Base-by-base conservation (phyloP, 2,888 invertebrate genomes). In the Drosophila histrio region DNA sequence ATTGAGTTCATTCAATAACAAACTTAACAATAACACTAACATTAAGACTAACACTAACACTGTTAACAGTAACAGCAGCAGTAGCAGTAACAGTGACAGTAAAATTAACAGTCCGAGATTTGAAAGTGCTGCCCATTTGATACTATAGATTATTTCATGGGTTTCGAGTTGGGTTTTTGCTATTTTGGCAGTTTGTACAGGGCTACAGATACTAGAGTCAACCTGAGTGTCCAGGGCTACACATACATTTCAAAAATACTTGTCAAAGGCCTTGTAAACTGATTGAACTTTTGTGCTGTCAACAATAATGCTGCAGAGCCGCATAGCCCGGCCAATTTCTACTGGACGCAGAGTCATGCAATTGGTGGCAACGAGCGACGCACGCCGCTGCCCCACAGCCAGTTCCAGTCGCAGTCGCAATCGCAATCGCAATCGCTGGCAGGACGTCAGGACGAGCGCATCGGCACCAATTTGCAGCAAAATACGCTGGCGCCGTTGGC, bases 261-360 rank as follows among this genome's bases (percentile, higher is more conserved):
- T 71, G 62, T 74, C 64, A 73, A 69, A 65, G 61, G 58, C 49
- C 49, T 61, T 77, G 41, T 60, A 73, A 72, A 81, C 85, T 81
- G 82, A 84, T 77, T 69, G 66, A 71, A 74, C 64, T 75, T 58
- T 79, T 77, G 63, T 72, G 65, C 53, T 47, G 59, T 41, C 64
- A 17, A 30, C 39, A 52, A 60, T 54, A 41, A 22, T 46, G 49
- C 34, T 17, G 21, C 67, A 91, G 91, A 91, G 68, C 91, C 91
- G 59, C 88, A 90, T 56, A 89, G 88, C 71, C 89, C 91, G 54
- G 86, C 91, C 19, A 91, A 91, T 72, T 96, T 94, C 94, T 95
- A 95, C 93, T 94, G 95, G 91, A 94, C 95, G 77, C 95, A 95
- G 91, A 96, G 95, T 93, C 96, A 96, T 92, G 95, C 95, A 77